Base-by-base conservation (phyloP, 2,888 invertebrate species). In the Acanthosepion esculentum region DNA sequence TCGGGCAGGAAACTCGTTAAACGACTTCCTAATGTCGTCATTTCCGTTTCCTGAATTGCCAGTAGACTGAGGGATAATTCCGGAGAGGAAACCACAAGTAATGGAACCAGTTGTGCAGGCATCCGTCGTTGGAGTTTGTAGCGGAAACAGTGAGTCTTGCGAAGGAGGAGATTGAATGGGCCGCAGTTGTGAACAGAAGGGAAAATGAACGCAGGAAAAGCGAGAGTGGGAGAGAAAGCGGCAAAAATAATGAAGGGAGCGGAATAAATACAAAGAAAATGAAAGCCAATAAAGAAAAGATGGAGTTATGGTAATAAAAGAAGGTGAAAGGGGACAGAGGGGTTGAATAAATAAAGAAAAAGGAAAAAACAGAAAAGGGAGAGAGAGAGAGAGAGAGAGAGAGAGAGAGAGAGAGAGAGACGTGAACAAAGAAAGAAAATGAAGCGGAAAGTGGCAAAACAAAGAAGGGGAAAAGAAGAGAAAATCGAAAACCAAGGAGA, bases 11-110 rank as follows among this genome's bases (percentile, higher is more conserved):
- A 78, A 78, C 78, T 33, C 78, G 78, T 78, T 78, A 78, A 78
- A 78, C 78, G 78, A 78, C 78, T 78, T 78, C 78, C 78, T 78
- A 78, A 78, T n/a, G 78, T n/a, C 78, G 78, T 78, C 78, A 78
- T 78, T 78, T 78, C 78, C 78, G 78, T 78, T 78, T 78, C 78
- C 78, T n/a, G 78, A 78, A 78, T 78, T 78, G 78, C 78, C n/a
- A 78, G 78, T 33, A n/a, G 78, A 78, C 78, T 78, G 78, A 23
- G 33, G 78, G 78, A 78, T 12, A 78, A 78, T 78, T 78, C 78
- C 78, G 78, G 78, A 33, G n/a, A 78, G 78, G 78, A 78, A 78
- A 78, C 78, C 78, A n/a, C 78, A 78, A 78, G 78, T 78, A 33
- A 78, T 78, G 78, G 78, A 78, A 78, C 78, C 78, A 78, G 78